Conservation (phyloP, 1,140 invertebrate species). For the Paraescarpia echinospica region DNA sequence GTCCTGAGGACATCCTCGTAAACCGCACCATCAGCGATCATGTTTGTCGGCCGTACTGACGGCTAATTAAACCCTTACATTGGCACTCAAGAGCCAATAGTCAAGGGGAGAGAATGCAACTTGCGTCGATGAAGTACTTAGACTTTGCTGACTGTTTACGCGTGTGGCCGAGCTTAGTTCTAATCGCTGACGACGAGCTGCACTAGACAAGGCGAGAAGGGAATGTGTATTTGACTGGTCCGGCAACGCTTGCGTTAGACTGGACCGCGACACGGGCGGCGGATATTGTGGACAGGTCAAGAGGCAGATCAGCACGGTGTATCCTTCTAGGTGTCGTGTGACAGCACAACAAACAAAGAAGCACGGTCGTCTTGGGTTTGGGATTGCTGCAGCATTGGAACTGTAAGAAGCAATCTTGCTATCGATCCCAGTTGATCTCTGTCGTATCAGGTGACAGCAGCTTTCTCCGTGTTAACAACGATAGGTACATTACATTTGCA, state of each 20-base stretch:
- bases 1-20: neutral
- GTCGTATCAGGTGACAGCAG: neutral
- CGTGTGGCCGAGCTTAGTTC: neutral
- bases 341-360: neutral
- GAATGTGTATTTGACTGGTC: neutral
- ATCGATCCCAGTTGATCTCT: neutral
- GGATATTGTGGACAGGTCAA: neutral
- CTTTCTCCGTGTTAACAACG: neutral
- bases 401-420: neutral
- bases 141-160: neutral
- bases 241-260: neutral
- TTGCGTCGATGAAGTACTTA: neutral
- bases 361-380: neutral
- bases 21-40: neutral
- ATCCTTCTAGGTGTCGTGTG: neutral
- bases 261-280: neutral
- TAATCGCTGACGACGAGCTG: neutral
- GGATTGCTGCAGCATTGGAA: neutral
- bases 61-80: neutral
- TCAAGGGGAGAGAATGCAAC: neutral
- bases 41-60: neutral
- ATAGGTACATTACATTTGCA: neutral
- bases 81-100: neutral
- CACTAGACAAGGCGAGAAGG: neutral
- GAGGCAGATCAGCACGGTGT: neutral